Evolutionary conservation across 2,113 vertebrate genomes (phyloP), one percentile per base, ranked within the genome.

Genomic region (Oostethus manadensis): DNA sequence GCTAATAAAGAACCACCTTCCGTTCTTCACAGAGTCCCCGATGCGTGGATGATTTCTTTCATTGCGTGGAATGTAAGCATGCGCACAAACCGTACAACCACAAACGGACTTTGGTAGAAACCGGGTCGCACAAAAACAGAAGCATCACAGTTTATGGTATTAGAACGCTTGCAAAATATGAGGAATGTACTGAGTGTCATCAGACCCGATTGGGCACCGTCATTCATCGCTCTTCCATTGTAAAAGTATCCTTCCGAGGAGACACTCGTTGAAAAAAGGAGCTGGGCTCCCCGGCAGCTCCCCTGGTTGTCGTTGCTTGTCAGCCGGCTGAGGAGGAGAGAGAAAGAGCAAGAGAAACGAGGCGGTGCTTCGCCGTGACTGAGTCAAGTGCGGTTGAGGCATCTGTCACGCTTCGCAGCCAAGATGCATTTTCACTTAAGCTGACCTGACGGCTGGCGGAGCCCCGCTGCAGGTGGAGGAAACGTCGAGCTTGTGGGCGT

Each of bases 381-480:
- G 75, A 83, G 68, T 82, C 80, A 81, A 79, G 76, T 76, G 55
- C 64, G 73, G 69, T 66, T 78, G 74, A 84, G 78, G 83, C 82
- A 83, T 78, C 71, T 73, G 83, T 84, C 84, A 80, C 49, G 70
- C 81, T 82, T 86, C 68, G 49, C 63, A 71, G 80, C 77, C 71
- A 67, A 71, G 71, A 71, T 70, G 66, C 68, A 54, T 62, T 68
- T 47, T 74, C 66, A 70, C 73, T 77, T 72, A 66, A 63, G 53
- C 50, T 66, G 58, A 60, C 65, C 66, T 60, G 48, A 60, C 67
- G 60, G 59, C 60, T 61, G 59, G 49, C 44, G 58, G 63, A 71
- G 47, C 59, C 5, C 29, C 48, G 73, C 51, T 45, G 29, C 56
- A 65, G 64, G 46, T 66, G 66, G 56, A 61, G 42, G 47, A 60